Percentiles rank a stretch among this genome's conserved stretches.
These are phyloP conservation scores for Synaphobranchus kaupii DNA, from an alignment of 2,797 vertebrate species.

Conservation along the genomic window DNA sequence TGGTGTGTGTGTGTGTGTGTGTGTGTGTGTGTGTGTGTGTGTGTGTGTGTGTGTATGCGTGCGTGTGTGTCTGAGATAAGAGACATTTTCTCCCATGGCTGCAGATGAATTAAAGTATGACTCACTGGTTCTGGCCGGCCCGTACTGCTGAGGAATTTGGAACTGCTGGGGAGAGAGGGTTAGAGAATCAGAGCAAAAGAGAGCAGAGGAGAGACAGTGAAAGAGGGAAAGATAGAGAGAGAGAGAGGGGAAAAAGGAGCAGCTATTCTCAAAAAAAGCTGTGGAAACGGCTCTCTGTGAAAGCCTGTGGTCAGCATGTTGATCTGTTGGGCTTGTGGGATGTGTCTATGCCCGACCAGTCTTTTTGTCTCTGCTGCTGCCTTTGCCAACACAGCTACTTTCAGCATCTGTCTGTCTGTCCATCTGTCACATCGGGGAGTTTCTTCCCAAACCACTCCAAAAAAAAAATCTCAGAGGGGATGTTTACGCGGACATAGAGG, in stretches of 20 bases:
- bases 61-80: constrained; percentile 28
- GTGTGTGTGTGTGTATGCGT: constrained; percentile 23
- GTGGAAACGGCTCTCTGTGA: background rate
- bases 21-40: constrained; percentile 6
- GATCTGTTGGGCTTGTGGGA: background rate
- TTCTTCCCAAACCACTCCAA: background rate
- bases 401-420: background rate
- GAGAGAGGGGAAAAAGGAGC: background rate
- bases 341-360: background rate
- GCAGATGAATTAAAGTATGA: constrained; percentile 21
- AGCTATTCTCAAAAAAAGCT: background rate
- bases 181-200: background rate
- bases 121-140: constrained; percentile 20
- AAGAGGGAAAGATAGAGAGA: background rate
- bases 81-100: constrained; percentile 9
- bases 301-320: background rate
- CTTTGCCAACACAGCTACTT: background rate
- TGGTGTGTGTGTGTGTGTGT: constrained; percentile 6
- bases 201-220: constrained; percentile 29
- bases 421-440: background rate
- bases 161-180: background rate
- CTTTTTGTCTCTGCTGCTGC: background rate
- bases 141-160: background rate
- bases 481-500: constrained; percentile 1
- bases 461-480: background rate